These are phyloP conservation scores for Neodiprion pinetum DNA, from an alignment of 1,140 invertebrate genomes.

Conservation along the genomic window DNA sequence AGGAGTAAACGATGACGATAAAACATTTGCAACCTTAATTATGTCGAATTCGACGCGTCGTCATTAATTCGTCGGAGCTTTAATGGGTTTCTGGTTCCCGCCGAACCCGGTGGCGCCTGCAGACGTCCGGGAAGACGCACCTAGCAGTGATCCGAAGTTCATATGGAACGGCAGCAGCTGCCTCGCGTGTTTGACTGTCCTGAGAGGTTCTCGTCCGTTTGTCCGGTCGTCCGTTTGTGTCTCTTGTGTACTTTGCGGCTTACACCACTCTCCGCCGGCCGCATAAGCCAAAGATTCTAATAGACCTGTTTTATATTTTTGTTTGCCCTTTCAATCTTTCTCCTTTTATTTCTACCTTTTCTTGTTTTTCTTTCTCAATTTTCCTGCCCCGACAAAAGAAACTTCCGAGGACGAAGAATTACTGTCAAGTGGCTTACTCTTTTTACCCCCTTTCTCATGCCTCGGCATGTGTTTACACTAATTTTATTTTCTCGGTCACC, in stretches of 20 bases:
- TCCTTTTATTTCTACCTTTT: conserved; percentile 21
- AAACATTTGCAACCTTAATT: too few relatives aligned
- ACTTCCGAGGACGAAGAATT: conserved; percentile 23
- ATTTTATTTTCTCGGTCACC: conserved; percentile 29
- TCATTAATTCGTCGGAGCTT: too few relatives aligned
- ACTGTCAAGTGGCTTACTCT: conserved; percentile 18
- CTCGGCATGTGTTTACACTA: conserved; percentile 29
- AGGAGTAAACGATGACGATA: too few relatives aligned
- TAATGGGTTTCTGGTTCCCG: too few relatives aligned
- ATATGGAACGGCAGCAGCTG: background rate
- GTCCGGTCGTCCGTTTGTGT: conserved; percentile 20
- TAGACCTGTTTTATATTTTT: conserved; percentile 32
- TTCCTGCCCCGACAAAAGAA: conserved; percentile 31
- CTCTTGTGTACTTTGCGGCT: conserved; percentile 33
- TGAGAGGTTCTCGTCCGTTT: too few relatives aligned
- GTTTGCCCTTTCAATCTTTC: conserved; percentile 33
- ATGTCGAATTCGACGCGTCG: too few relatives aligned
- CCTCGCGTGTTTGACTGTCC: background rate
- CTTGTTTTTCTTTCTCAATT: conserved; percentile 12
- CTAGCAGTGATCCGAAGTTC: too few relatives aligned
- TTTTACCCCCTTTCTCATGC: background rate
- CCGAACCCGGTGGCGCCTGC: too few relatives aligned
- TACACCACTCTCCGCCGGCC: conserved; percentile 27
- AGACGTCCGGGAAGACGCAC: too few relatives aligned
- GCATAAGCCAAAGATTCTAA: conserved; percentile 33